Percentiles rank a stretch among this genome's conserved stretches.
phyloP scores from a whole-genome alignment of 2,888 invertebrate species.

The Argyra leucocephala region DNA sequence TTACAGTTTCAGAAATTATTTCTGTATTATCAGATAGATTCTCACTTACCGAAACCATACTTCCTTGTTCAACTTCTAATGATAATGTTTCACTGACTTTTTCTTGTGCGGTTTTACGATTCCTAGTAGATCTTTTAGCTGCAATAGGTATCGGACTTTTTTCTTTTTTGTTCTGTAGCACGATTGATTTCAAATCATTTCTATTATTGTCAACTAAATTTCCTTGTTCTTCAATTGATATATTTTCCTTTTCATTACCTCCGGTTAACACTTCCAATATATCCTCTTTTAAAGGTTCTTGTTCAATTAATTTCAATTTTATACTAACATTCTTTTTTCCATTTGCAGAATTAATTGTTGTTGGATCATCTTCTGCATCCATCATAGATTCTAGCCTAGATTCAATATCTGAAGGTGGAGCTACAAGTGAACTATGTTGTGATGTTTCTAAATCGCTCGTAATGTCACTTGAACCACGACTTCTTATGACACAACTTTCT shows the following conservation, averaged over 20 bases:
- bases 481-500: slow-evolving; percentile 41
- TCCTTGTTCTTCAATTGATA: not conserved
- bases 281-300: slow-evolving; percentile 36
- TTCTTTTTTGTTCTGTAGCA: not conserved
- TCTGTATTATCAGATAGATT: not conserved
- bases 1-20: not conserved
- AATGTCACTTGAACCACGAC: slow-evolving; percentile 42
- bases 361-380: slow-evolving; percentile 27
- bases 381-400: slow-evolving; percentile 42
- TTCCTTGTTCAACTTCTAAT: slow-evolving; percentile 18
- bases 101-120: slow-evolving; percentile 11
- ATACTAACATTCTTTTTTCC: slow-evolving; percentile 1
- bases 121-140: slow-evolving; percentile 13
- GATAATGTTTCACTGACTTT: slow-evolving; percentile 5
- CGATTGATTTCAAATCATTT: too few species aligned
- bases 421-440: slow-evolving; percentile 42
- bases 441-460: slow-evolving; percentile 43
- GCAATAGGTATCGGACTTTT: not conserved
- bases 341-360: not conserved
- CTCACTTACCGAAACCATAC: slow-evolving; percentile 22
- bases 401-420: slow-evolving; percentile 42
- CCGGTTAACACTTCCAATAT: slow-evolving; percentile 37
- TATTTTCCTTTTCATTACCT: slow-evolving; percentile 22
- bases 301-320: slow-evolving; percentile 19
- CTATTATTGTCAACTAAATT: not conserved